A percentile compares a stretch with the other conserved stretches of the same genome.
phyloP scores from a whole-genome alignment of 1,140 invertebrate species.

The Watersipora subatra region DNA sequence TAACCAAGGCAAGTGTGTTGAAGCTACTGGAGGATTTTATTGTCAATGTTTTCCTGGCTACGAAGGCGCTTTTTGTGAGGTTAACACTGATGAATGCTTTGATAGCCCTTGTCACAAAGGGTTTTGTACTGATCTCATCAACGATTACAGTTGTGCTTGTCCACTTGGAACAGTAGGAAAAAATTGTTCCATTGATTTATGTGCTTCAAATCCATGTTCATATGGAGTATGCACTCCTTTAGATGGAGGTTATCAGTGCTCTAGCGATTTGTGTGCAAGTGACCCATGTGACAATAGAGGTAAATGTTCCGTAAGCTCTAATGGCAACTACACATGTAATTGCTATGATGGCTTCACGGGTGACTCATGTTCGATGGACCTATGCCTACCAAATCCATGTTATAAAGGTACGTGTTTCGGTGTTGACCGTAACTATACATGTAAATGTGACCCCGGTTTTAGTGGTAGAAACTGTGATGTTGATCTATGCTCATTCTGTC shows the following conservation, averaged over 20 bases:
- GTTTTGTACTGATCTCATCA: slow-evolving; percentile 63
- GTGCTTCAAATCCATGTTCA: background rate
- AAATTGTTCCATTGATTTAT: background rate
- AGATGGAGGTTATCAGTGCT: background rate
- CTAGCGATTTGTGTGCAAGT: slow-evolving; percentile 43
- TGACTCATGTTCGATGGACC: background rate
- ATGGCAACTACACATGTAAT: slow-evolving; percentile 43
- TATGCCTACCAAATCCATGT: slow-evolving; percentile 9
- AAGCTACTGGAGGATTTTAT: slow-evolving; percentile 41
- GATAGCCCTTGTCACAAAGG: slow-evolving; percentile 43
- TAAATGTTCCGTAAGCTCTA: slow-evolving; percentile 18
- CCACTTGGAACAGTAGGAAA: slow-evolving; percentile 42
- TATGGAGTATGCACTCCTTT: background rate
- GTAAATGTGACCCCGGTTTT: slow-evolving; percentile 10
- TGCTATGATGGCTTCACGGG: slow-evolving; percentile 46
- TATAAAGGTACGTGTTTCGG: slow-evolving; percentile 13
- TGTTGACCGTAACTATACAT: slow-evolving; percentile 6
- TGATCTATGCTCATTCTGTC: slow-evolving; percentile 4
- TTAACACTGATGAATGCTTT: slow-evolving; percentile 16
- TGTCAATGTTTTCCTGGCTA: background rate
- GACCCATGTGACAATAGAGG: slow-evolving; percentile 30
- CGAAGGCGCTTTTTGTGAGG: background rate
- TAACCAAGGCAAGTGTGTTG: slow-evolving; percentile 73
- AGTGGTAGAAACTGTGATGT: slow-evolving; percentile 8
- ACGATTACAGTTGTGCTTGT: slow-evolving; percentile 54